Percentiles rank a stretch among this genome's conserved stretches.
Conservation (phyloP, 2,113 vertebrate species). For the Chaetorhynchus papuensis region DNA sequence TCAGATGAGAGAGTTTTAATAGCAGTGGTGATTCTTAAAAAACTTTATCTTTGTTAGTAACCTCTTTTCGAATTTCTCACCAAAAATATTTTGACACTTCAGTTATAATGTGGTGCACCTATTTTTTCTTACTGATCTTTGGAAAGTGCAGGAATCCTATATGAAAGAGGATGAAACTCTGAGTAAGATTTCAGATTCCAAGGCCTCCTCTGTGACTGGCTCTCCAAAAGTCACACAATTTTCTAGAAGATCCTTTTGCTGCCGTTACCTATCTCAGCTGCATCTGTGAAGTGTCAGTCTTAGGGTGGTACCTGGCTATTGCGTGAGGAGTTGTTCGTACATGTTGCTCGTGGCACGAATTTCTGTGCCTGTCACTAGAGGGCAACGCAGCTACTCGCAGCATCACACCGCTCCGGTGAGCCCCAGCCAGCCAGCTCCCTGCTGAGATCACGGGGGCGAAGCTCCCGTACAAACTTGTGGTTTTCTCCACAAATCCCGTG, state of each 20-base stretch:
- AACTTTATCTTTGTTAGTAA: background rate
- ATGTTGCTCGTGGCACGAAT: background rate
- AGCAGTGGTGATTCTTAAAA: background rate
- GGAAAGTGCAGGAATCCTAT: background rate
- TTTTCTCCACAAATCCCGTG: background rate
- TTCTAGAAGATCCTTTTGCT: background rate
- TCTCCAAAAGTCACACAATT: background rate
- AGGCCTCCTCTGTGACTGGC: background rate
- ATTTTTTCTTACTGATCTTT: background rate
- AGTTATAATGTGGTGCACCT: background rate
- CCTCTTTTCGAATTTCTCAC: background rate
- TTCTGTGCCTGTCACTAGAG: slow-evolving; percentile 11
- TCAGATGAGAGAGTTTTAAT: background rate
- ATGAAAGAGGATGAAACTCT: background rate
- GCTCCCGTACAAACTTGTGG: accelerated
- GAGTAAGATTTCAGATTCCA: background rate
- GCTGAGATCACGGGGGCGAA: accelerated
- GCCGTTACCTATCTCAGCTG: too few relatives aligned
- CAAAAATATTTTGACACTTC: background rate
- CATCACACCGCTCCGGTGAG: accelerated
- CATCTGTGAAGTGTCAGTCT: accelerated
- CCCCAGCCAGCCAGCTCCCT: background rate
- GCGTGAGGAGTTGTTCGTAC: accelerated
- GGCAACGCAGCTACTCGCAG: background rate
- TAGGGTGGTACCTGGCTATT: accelerated